phyloP scores from a whole-genome alignment of 2,113 vertebrate genomes.

The Micronisus gabar region DNA sequence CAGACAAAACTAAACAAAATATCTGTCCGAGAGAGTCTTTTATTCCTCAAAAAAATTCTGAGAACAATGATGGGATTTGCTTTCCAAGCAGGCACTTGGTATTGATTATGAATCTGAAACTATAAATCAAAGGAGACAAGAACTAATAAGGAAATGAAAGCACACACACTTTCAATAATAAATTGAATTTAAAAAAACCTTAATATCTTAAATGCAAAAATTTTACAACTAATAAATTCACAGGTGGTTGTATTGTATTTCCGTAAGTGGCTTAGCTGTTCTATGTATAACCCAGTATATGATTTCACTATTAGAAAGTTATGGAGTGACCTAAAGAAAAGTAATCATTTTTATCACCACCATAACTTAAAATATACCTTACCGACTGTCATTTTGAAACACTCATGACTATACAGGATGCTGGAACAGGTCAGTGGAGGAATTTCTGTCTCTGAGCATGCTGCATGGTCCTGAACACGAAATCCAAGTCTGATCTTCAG shows the following conservation, averaged over 20 bases:
- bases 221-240: background rate
- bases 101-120: background rate
- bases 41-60: background rate
- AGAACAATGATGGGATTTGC: background rate
- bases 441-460: background rate
- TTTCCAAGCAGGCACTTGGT: background rate
- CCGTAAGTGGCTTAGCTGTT: background rate
- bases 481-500: background rate
- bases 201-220: background rate
- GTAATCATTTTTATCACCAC: background rate
- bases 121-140: background rate
- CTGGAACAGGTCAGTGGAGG: background rate
- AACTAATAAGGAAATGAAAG: background rate
- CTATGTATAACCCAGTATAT: background rate
- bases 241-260: background rate
- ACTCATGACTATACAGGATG: background rate
- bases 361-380: background rate
- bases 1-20: background rate
- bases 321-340: background rate
- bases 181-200: background rate
- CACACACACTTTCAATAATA: background rate
- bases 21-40: background rate
- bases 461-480: accelerated
- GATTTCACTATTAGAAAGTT: background rate
- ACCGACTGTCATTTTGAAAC: background rate